These are phyloP conservation scores for Irena cyanogastra DNA, from an alignment of 2,113 vertebrate genomes.

Conservation along the genomic window DNA sequence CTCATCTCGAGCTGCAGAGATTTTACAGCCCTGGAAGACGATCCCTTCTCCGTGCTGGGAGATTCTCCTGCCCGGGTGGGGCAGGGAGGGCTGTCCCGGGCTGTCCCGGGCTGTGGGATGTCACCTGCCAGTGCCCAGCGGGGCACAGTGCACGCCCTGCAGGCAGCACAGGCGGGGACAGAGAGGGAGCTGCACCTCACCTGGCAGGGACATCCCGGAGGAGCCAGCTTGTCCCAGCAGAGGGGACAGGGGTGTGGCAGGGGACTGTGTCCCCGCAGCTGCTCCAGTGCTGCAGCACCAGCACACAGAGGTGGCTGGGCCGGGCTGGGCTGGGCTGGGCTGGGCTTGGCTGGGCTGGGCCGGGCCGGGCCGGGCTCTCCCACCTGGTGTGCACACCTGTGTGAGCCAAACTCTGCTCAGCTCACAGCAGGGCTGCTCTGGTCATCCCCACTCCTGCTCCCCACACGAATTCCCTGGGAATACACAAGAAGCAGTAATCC, in stretches of 20 bases:
- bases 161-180: no score
- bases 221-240: not conserved
- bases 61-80: not conserved
- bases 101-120: not conserved
- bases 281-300: not conserved
- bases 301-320: not conserved
- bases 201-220: not conserved
- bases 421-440: not conserved
- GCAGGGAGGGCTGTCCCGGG: not conserved
- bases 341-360: not conserved
- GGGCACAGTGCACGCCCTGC: not conserved
- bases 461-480: not conserved
- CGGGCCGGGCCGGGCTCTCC: not conserved
- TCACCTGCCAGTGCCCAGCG: not conserved
- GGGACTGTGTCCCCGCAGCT: not conserved
- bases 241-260: not conserved
- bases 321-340: not conserved
- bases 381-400: not conserved
- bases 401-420: accelerated
- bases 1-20: not conserved
- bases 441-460: not conserved
- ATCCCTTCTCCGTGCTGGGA: not conserved
- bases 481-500: accelerated
- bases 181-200: no score
- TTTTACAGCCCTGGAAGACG: not conserved